These are phyloP conservation scores for Scelioninae gen. 1 DNA, from an alignment of 2,888 invertebrate genomes.

Conservation along the genomic window DNA sequence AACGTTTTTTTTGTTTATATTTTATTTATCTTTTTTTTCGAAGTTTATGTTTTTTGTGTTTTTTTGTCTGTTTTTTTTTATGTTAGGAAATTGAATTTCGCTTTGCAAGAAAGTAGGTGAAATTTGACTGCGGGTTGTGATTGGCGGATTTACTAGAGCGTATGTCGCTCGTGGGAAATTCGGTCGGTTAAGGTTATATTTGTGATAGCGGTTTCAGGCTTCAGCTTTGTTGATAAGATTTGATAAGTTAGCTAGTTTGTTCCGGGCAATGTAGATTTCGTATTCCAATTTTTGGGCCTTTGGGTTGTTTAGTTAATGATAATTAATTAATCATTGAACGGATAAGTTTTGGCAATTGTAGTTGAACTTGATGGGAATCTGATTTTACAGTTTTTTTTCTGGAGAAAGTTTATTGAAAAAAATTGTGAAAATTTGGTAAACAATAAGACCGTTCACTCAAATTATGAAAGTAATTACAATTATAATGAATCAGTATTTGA, in stretches of 20 bases:
- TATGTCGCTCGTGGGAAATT: constrained; percentile 8
- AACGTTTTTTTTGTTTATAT: no score
- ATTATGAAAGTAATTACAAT: no score
- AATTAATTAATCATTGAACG: constrained; percentile 4
- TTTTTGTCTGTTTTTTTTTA: neutral
- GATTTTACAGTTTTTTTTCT: no score
- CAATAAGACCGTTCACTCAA: no score
- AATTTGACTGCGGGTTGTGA: constrained; percentile 16
- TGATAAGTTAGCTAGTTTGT: neutral
- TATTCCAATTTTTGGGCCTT: neutral
- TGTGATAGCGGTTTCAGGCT: constrained; percentile 26
- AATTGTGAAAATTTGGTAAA: no score
- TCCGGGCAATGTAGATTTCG: constrained; percentile 2
- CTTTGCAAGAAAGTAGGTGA: constrained; percentile 20
- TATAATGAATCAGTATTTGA: no score
- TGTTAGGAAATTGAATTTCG: neutral
- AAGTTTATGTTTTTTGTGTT: neutral
- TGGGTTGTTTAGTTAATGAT: neutral
- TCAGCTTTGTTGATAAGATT: constrained; percentile 27
- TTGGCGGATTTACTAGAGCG: constrained; percentile 23
- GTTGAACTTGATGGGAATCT: no score
- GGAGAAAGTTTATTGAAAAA: no score
- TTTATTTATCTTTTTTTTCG: neutral
- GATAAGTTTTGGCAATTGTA: neutral
- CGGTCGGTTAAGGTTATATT: constrained; percentile 31